phyloP scores from a whole-genome alignment of 2,888 invertebrate genomes.

The Rotaria macrura region DNA sequence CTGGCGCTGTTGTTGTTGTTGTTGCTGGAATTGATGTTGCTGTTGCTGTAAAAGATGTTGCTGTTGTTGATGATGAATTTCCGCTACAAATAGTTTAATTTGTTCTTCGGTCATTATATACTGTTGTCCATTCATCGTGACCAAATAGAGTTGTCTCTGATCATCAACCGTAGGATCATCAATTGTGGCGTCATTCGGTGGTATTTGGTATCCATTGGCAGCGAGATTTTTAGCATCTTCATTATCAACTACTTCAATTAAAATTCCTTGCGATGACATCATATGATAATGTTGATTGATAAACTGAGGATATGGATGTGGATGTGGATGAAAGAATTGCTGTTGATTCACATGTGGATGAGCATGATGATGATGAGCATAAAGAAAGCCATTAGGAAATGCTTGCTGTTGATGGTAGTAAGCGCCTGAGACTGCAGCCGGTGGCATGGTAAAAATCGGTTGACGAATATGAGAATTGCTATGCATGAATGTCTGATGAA shows the following conservation, averaged over 20 bases:
- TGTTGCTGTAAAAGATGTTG: neutral
- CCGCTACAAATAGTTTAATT: neutral
- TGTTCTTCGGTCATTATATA: neutral
- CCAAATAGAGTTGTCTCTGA: neutral
- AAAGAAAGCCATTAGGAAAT: neutral
- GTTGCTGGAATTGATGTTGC: neutral
- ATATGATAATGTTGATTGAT: neutral
- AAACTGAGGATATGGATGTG: neutral
- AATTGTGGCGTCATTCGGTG: neutral
- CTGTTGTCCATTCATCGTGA: neutral
- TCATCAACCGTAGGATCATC: neutral
- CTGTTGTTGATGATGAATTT: slow-evolving; percentile 1
- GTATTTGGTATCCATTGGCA: neutral
- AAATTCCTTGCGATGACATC: neutral
- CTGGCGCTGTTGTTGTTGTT: neutral
- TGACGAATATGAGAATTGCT: neutral
- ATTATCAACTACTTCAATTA: neutral
- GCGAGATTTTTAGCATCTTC: neutral
- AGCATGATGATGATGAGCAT: neutral
- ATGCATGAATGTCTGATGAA: neutral
- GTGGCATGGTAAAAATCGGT: neutral
- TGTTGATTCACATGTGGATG: neutral
- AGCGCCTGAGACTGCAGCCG: neutral
- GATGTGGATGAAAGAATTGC: neutral
- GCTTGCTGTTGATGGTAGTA: neutral